Conservation (phyloP, 2,113 vertebrate species). For the Heterotis niloticus region DNA sequence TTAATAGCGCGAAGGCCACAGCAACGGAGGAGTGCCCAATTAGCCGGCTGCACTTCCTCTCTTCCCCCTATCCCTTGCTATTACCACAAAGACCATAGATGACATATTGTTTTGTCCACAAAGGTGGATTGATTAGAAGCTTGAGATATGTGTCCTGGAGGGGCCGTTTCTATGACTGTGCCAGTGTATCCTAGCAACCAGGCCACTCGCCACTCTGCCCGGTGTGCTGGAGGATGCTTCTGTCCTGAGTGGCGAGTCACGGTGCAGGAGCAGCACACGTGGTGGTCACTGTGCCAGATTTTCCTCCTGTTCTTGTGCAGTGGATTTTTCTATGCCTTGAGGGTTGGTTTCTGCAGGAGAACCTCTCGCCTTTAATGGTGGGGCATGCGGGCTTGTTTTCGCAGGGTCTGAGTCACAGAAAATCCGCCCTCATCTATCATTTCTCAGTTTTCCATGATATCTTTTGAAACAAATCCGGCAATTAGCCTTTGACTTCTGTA, state of each 20-base stretch:
- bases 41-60: slow-evolving; percentile 16
- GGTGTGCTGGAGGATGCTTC: background rate
- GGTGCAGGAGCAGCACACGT: background rate
- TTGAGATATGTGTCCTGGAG: slow-evolving; percentile 14
- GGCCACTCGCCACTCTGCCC: background rate
- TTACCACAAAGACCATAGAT: slow-evolving; percentile 18
- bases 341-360: background rate
- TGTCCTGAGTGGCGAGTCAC: background rate
- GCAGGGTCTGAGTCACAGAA: background rate
- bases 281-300: background rate
- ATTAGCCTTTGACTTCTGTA: no score
- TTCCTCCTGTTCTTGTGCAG: background rate
- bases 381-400: background rate
- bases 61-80: background rate
- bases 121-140: slow-evolving; percentile 29
- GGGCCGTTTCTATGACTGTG: slow-evolving; percentile 28
- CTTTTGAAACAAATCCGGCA: background rate
- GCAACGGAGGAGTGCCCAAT: slow-evolving; percentile 18
- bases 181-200: slow-evolving; percentile 37
- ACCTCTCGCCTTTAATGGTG: background rate
- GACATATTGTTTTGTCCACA: slow-evolving; percentile 22
- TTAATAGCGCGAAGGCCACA: background rate
- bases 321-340: background rate
- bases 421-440: background rate
- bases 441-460: background rate